A percentile compares a stretch with the other conserved stretches of the same genome.
Conservation (phyloP, 1,140 invertebrate species). For the Zaprionus gabonicus region DNA sequence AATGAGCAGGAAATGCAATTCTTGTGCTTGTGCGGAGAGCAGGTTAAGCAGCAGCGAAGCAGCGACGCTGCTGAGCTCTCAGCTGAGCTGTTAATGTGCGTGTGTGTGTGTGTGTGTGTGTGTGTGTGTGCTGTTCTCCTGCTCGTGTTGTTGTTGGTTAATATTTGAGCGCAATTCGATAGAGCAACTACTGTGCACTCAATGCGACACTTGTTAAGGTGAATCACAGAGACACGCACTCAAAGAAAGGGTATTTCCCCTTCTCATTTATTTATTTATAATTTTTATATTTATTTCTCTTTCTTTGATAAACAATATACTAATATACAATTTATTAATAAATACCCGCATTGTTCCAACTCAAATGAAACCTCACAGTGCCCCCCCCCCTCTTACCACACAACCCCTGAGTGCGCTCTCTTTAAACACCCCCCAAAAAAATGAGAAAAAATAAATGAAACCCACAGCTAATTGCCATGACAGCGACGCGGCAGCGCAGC, state of each 20-base stretch:
- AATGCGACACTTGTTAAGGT: constrained; percentile 22
- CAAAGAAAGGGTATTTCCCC: constrained; percentile 16
- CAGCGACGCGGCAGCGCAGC: constrained; percentile 63
- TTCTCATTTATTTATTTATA: too few relatives aligned
- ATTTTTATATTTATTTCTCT: too few relatives aligned
- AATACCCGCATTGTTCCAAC: constrained; percentile 16
- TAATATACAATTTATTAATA: background rate
- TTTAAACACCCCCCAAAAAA: constrained; percentile 10
- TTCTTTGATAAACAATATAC: background rate
- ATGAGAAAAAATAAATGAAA: constrained; percentile 29
- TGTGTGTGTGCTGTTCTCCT: constrained; percentile 26
- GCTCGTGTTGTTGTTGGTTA: constrained; percentile 36
- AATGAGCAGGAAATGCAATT: constrained; percentile 78
- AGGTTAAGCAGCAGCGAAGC: constrained; percentile 25
- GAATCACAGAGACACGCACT: background rate
- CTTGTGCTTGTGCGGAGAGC: constrained; percentile 40
- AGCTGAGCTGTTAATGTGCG: constrained; percentile 24
- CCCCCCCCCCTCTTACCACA: too few relatives aligned
- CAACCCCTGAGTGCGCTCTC: background rate
- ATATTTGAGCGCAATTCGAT: constrained; percentile 38
- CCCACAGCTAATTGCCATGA: constrained; percentile 69
- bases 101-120: constrained; percentile 34
- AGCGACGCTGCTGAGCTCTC: constrained; percentile 32
- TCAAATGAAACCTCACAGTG: background rate
- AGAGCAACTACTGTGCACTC: background rate